phyloP scores from a whole-genome alignment of 1,140 invertebrate genomes.

The Drosophila pruinosa region DNA sequence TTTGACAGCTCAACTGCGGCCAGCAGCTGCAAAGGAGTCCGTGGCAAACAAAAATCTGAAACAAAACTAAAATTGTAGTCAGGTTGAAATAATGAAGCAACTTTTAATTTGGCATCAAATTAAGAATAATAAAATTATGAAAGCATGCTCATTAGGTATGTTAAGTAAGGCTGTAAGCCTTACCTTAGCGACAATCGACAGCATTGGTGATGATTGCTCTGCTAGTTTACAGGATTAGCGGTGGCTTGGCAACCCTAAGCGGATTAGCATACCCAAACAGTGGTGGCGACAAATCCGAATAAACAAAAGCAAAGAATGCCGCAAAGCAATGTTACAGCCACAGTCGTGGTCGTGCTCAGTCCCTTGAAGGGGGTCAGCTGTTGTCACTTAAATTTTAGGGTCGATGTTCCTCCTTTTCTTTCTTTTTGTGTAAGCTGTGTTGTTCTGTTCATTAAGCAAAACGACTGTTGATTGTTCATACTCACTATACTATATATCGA shows the following conservation, averaged over 20 bases:
- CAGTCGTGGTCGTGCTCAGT: background rate
- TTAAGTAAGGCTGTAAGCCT: conserved; percentile 58
- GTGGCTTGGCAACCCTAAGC: conserved; percentile 70
- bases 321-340: background rate
- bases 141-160: conserved; percentile 61
- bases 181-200: conserved; percentile 6
- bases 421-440: too few species aligned
- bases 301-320: conserved; percentile 18
- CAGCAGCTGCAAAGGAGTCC: conserved; percentile 19
- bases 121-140: conserved; percentile 47
- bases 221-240: conserved; percentile 70
- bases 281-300: conserved; percentile 1
- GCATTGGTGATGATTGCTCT: conserved; percentile 41
- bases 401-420: background rate
- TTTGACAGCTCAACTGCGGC: conserved; percentile 53
- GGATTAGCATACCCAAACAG: conserved; percentile 48
- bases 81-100: conserved; percentile 1
- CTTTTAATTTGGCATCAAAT: conserved; percentile 60
- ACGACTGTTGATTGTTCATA: background rate
- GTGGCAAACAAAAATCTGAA: background rate
- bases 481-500: background rate
- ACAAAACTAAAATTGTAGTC: background rate
- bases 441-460: conserved; percentile 1
- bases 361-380: conserved; percentile 13
- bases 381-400: conserved; percentile 13